Evolutionary conservation across 2,888 invertebrate species (phyloP).

Genomic region (Amphimallon solstitiale): DNA sequence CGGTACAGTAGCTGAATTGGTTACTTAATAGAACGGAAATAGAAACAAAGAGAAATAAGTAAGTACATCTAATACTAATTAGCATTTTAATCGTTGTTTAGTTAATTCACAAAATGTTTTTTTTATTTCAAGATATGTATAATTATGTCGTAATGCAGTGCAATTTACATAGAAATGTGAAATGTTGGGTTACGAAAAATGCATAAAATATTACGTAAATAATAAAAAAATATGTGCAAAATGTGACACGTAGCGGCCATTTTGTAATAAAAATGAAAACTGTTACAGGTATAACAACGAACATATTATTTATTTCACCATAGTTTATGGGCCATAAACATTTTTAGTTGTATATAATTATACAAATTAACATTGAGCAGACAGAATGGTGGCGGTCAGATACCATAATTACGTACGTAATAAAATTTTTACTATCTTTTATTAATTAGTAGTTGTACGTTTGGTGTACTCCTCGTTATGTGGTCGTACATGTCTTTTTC

Average conservation of each 20-base stretch:
- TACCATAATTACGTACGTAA: conserved; percentile 48
- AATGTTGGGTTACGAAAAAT: conserved; percentile 14
- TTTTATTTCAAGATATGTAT: background rate
- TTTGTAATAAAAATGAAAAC: conserved; percentile 54
- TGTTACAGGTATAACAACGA: conserved; percentile 53
- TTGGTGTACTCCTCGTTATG: conserved; percentile 6
- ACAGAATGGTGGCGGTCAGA: conserved; percentile 36
- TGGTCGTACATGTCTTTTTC: background rate
- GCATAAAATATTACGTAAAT: conserved; percentile 31
- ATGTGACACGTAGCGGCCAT: conserved; percentile 56
- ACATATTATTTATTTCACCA: conserved; percentile 59
- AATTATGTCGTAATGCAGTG: background rate
- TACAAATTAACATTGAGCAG: conserved; percentile 58
- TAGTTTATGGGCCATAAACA: conserved; percentile 59
- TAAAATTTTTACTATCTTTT: conserved; percentile 49
- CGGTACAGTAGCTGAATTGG: too few species aligned
- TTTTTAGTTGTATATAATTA: conserved; percentile 60
- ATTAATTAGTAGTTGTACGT: conserved; percentile 54
- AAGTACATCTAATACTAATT: too few species aligned
- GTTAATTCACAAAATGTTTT: background rate
- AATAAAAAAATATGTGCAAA: conserved; percentile 43
- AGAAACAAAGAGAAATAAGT: too few species aligned
- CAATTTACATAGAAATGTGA: conserved; percentile 27
- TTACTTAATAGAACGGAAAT: too few species aligned
- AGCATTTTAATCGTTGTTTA: too few species aligned